phyloP scores from a whole-genome alignment of 2,888 invertebrate genomes.

The Drymonia ruficornis region DNA sequence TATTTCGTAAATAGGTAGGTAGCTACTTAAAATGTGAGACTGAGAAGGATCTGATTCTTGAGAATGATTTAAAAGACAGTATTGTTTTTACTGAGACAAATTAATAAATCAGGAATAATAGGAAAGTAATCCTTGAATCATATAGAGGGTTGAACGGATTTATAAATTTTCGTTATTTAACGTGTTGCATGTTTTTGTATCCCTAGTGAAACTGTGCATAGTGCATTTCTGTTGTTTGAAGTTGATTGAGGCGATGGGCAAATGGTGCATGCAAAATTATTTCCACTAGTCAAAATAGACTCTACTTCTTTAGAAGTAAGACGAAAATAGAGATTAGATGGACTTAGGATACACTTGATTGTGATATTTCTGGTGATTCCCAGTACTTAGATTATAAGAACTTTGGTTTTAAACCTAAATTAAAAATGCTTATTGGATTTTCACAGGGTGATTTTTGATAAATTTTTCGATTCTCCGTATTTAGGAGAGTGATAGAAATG shows the following conservation, averaged over 20 bases:
- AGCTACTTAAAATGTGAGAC: too few relatives aligned
- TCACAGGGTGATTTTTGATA: slow-evolving; percentile 39
- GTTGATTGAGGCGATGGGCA: neutral
- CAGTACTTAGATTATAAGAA: slow-evolving; percentile 49
- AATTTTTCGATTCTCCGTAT: slow-evolving; percentile 8
- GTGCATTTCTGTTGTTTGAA: neutral
- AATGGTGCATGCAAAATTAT: slow-evolving; percentile 5
- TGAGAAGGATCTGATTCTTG: too few relatives aligned
- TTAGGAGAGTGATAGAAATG: neutral
- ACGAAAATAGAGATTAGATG: slow-evolving; percentile 36
- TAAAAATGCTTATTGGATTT: slow-evolving; percentile 29
- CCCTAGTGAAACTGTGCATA: neutral
- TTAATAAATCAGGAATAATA: too few relatives aligned
- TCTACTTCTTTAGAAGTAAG: slow-evolving; percentile 39
- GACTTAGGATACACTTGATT: slow-evolving; percentile 39
- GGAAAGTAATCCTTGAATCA: too few relatives aligned
- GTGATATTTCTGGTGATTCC: slow-evolving; percentile 57
- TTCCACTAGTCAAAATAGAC: slow-evolving; percentile 50
- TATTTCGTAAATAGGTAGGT: too few relatives aligned
- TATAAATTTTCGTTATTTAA: too few relatives aligned
- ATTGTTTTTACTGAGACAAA: too few relatives aligned
- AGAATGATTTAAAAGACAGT: too few relatives aligned
- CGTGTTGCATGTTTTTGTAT: too few relatives aligned
- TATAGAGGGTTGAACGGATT: too few relatives aligned
- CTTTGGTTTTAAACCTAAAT: slow-evolving; percentile 59